phyloP scores from a whole-genome alignment of 2,888 invertebrate genomes.

The Himalopsyche japonica region DNA sequence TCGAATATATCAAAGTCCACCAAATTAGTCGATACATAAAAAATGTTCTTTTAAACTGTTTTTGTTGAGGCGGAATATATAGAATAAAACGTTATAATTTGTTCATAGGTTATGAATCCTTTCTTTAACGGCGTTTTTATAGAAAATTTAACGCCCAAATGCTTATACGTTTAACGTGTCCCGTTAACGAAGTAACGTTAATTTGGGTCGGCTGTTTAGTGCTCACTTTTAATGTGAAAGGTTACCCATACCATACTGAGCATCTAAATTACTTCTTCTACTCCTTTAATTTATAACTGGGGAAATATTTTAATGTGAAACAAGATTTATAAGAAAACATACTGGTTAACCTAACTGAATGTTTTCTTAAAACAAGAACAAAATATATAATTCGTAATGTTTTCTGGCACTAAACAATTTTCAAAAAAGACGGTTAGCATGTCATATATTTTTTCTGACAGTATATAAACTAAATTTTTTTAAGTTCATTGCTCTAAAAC shows the following conservation, averaged over 20 bases:
- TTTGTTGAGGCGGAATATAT: too few species aligned
- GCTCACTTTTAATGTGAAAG: slow-evolving; percentile 36
- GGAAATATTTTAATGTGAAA: slow-evolving; percentile 36
- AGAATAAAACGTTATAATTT: neutral
- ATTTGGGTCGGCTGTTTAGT: slow-evolving; percentile 31
- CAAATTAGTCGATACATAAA: too few species aligned
- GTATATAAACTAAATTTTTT: too few species aligned
- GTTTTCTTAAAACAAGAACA: too few species aligned
- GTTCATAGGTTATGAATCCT: neutral
- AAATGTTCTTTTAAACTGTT: too few species aligned
- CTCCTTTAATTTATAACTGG: slow-evolving; percentile 33
- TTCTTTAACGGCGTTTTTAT: slow-evolving; percentile 9
- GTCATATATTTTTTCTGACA: too few species aligned
- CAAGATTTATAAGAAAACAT: slow-evolving; percentile 24
- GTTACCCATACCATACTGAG: slow-evolving; percentile 12
- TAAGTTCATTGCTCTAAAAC: too few species aligned
- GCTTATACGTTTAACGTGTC: slow-evolving; percentile 18
- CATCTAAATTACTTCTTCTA: slow-evolving; percentile 36
- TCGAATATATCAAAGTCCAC: too few species aligned
- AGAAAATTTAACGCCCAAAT: slow-evolving; percentile 16
- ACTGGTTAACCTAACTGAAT: neutral
- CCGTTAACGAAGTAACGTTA: slow-evolving; percentile 37
- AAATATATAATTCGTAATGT: too few species aligned
- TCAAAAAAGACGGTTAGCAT: too few species aligned
- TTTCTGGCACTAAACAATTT: too few species aligned